phyloP scores from a whole-genome alignment of 1,140 invertebrate species.

The Caerostris extrusa region DNA sequence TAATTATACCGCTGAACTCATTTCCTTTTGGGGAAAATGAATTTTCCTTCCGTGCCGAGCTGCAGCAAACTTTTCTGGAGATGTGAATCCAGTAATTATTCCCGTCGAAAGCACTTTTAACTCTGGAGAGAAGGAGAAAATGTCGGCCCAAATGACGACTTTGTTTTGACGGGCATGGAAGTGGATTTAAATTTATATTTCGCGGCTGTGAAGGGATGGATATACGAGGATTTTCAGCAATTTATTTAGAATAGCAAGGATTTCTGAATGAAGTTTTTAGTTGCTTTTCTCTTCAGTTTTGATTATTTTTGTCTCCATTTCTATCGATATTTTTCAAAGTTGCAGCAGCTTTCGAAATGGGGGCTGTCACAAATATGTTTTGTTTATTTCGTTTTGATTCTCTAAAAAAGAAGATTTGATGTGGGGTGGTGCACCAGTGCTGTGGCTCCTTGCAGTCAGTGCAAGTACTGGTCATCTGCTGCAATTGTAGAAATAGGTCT shows the following conservation, averaged over 20 bases:
- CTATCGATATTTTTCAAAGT: not conserved
- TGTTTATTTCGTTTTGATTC: not conserved
- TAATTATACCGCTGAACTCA: constrained; percentile 8
- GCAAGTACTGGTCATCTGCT: too few relatives aligned
- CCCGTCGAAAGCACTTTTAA: not conserved
- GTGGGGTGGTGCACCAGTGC: too few relatives aligned
- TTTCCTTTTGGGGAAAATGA: constrained; percentile 15
- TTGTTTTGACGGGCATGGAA: constrained; percentile 4
- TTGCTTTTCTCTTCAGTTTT: not conserved
- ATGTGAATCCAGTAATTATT: constrained; percentile 31
- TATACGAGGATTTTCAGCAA: too few relatives aligned
- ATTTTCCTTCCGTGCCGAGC: constrained; percentile 12
- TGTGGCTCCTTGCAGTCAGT: too few relatives aligned
- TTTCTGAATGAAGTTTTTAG: not conserved
- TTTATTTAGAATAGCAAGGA: not conserved
- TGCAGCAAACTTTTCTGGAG: not conserved
- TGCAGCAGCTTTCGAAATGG: not conserved
- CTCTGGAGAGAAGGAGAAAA: not conserved
- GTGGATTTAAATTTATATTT: not conserved
- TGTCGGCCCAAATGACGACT: not conserved
- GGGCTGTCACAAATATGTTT: not conserved
- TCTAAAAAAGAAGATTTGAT: not conserved
- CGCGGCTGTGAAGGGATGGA: too few relatives aligned
- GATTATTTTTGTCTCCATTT: not conserved
- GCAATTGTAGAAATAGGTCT: too few relatives aligned